Percentiles rank a stretch among this genome's conserved stretches.
Evolutionary conservation across 2,888 invertebrate genomes (phyloP).

Genomic region (Frankliniella intonsa): DNA sequence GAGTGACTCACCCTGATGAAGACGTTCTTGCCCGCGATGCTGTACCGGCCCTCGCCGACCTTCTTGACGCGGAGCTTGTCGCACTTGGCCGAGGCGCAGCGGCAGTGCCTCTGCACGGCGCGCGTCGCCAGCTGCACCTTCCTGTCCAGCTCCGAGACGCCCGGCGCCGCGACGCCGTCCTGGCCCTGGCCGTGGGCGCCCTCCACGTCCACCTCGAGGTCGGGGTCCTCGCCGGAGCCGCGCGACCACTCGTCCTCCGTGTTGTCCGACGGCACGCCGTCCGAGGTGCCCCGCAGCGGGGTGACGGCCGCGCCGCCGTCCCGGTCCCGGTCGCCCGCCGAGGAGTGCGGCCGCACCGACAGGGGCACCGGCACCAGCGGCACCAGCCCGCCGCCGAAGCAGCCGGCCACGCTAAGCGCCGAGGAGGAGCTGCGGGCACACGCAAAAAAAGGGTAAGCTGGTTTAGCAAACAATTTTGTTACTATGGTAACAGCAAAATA

Average conservation of each 20-base stretch:
- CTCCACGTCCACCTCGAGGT: constrained; percentile 47
- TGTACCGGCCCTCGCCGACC: constrained; percentile 80
- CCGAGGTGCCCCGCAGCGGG: constrained; percentile 48
- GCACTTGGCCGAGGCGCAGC: constrained; percentile 65
- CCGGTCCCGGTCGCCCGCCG: constrained; percentile 13
- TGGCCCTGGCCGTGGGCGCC: not conserved
- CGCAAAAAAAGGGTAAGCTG: not conserved
- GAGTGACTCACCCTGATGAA: constrained; percentile 74
- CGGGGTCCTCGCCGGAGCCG: constrained; percentile 64
- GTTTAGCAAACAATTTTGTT: too few species aligned
- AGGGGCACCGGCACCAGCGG: not conserved
- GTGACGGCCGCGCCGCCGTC: constrained; percentile 27
- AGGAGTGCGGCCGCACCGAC: not conserved
- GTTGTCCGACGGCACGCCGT: constrained; percentile 57
- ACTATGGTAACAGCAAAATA: too few species aligned
- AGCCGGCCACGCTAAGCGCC: not conserved
- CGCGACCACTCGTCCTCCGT: constrained; percentile 70
- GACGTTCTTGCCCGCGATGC: constrained; percentile 79
- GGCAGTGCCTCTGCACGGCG: constrained; percentile 68
- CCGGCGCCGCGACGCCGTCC: constrained; percentile 30
- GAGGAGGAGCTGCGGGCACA: not conserved
- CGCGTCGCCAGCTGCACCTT: constrained; percentile 63
- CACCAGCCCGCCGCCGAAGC: constrained; percentile 9
- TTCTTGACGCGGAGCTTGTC: constrained; percentile 70
- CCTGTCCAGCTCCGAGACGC: not conserved